Conservation (phyloP, 2,113 vertebrate genomes). For the Calypte anna region DNA sequence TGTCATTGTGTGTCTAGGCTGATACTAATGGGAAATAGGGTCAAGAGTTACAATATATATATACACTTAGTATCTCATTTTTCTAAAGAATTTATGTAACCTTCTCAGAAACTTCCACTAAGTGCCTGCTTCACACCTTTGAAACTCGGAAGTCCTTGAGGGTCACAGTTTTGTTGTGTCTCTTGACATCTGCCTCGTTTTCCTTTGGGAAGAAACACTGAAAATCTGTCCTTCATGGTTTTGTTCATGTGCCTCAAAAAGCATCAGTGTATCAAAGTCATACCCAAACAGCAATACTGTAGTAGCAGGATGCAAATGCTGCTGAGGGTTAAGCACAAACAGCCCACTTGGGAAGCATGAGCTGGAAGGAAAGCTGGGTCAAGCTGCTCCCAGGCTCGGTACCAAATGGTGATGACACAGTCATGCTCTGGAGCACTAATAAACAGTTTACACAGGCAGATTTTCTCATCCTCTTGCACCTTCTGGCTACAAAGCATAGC, state of each 20-base stretch:
- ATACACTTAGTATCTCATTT: neutral
- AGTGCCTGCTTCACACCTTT: neutral
- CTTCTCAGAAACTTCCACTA: neutral
- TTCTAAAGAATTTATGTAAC: neutral
- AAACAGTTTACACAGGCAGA: neutral
- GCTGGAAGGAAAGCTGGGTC: neutral
- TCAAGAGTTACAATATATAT: neutral
- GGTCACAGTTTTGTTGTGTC: neutral
- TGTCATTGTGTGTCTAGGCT: neutral
- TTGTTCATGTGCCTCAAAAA: neutral
- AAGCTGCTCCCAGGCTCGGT: neutral
- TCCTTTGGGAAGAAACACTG: neutral
- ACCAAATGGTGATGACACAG: rapidly evolving
- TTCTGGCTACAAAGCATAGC: neutral
- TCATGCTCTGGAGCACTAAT: neutral
- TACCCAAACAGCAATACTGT: neutral
- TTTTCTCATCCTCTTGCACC: neutral
- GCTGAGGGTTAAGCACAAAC: neutral
- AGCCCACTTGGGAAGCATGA: neutral
- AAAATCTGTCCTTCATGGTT: neutral
- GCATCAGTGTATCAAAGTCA: neutral
- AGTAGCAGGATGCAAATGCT: neutral
- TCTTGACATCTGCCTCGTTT: neutral
- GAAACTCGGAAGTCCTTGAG: neutral
- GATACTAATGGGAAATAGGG: neutral